Evolutionary conservation across 2,113 vertebrate species (phyloP), one percentile per base, ranked within the genome.

Genomic region (Electrona antarctica): DNA sequence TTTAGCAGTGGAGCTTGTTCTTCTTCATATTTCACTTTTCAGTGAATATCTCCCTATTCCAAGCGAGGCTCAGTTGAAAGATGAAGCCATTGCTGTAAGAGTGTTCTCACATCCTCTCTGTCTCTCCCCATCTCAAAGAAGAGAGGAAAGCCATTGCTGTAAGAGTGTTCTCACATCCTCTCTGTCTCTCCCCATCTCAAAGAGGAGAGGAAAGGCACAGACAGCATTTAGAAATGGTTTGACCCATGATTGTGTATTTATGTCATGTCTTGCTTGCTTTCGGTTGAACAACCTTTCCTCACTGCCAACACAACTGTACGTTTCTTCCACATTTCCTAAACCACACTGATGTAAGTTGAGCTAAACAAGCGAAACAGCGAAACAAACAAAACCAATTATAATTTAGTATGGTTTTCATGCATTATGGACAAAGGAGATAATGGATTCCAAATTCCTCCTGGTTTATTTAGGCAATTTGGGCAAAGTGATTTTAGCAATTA

Each of bases 191-290:
- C 0, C 1, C 3, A 33, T 8, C 15, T 52, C 69, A 69, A 33
- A 62, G 10, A 49, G 8, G 7, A 50, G 49, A 50, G 10, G 49
- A 50, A 7, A 50, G 11, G 8, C 49, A 11, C 29, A 67, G 62
- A 5, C 12, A 1, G 41, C 67, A 41, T 2, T 4, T 63, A n/a
- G 56, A 51, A 21, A 77, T 21, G 64, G 61, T 79, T 79, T 79
- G 79, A 69, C 74, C 45, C 59, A 55, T 66, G 11, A 12, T 41
- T 54, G 51, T 54, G 60, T n/a, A 64, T 65, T 8, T 4, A 41
- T 41, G 33, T 41, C 33, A 3, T 63, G 73, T 60, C 74, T 69
- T 77, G 58, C 58, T 58, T 52, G 64, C 50, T 79, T 60, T 76
- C 62, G 58, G 54, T 59, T 46, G 59, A 46, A 72, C 54, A 58